Percentiles rank a stretch among this genome's conserved stretches.
Conservation (phyloP, 37 sponge, comb jelly and placozoan species). For the Agelas oroides region DNA sequence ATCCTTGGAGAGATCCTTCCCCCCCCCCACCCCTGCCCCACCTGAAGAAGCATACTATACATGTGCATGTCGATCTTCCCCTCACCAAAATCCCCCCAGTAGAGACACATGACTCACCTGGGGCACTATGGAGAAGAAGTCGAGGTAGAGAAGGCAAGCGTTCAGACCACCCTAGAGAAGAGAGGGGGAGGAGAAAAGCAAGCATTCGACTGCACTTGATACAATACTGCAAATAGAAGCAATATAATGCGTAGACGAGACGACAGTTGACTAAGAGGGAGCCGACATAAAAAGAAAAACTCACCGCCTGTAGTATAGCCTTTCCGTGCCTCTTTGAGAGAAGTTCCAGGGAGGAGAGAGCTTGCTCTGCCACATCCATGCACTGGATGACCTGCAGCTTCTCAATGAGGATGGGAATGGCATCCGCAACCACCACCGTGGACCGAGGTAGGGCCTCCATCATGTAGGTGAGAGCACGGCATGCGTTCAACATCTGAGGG, state of each 20-base stretch:
- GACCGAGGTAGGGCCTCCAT: slow-evolving; percentile 96
- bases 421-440: slow-evolving; percentile 69
- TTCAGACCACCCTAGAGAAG: slow-evolving; percentile 85
- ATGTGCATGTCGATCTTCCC: too few relatives aligned
- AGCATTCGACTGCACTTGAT: background rate
- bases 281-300: too few relatives aligned
- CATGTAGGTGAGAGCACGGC: slow-evolving; percentile 96
- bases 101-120: slow-evolving; percentile 84
- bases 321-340: slow-evolving; percentile 86
- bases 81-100: too few relatives aligned
- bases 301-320: slow-evolving; percentile 87
- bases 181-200: background rate
- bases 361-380: slow-evolving; percentile 99
- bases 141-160: slow-evolving; percentile 89
- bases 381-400: slow-evolving; percentile 90
- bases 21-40: too few relatives aligned
- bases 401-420: slow-evolving; percentile 82
- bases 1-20: too few relatives aligned
- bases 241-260: too few relatives aligned
- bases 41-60: too few relatives aligned
- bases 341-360: slow-evolving; percentile 90
- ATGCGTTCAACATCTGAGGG: slow-evolving; percentile 88
- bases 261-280: too few relatives aligned
- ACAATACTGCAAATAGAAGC: background rate
- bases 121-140: slow-evolving; percentile 94